Evolutionary conservation across 2,113 vertebrate genomes (phyloP).

Genomic region (Corythaeola cristata): DNA sequence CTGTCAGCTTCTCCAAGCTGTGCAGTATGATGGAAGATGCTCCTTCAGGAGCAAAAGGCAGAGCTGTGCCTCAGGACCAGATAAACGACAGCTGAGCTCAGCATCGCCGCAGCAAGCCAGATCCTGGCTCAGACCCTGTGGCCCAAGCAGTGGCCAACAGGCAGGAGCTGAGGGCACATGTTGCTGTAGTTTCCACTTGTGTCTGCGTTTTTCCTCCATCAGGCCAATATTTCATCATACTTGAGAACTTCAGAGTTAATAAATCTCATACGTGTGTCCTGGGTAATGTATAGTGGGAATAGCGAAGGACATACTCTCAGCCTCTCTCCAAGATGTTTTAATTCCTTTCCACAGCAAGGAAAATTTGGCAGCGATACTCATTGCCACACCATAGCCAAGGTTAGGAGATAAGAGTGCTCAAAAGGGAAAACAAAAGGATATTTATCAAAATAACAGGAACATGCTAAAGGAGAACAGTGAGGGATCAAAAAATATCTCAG

Average conservation of each 20-base stretch:
- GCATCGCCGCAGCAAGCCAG: background rate
- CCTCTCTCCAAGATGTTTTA: conserved; percentile 1
- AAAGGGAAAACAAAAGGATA: conserved; percentile 25
- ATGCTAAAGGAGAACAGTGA: background rate
- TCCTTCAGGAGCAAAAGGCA: background rate
- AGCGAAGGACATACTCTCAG: background rate
- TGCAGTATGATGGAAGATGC: background rate
- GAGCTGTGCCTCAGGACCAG: background rate
- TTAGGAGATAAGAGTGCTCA: conserved; percentile 34
- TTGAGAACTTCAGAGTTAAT: background rate
- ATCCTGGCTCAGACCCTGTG: background rate
- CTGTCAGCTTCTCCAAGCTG: background rate
- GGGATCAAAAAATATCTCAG: background rate
- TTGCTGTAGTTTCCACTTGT: background rate
- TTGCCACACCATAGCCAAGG: background rate
- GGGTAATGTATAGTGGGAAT: background rate
- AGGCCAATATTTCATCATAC: background rate
- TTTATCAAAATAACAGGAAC: conserved; percentile 23
- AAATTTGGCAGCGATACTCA: background rate
- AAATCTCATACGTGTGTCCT: background rate
- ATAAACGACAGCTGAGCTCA: background rate
- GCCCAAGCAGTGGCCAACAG: background rate
- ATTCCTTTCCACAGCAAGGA: conserved; percentile 17
- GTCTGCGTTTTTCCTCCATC: background rate
- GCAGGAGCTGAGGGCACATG: background rate